Conservation (phyloP, 2,888 invertebrate genomes). For the Caenorhabditis sp. region DNA sequence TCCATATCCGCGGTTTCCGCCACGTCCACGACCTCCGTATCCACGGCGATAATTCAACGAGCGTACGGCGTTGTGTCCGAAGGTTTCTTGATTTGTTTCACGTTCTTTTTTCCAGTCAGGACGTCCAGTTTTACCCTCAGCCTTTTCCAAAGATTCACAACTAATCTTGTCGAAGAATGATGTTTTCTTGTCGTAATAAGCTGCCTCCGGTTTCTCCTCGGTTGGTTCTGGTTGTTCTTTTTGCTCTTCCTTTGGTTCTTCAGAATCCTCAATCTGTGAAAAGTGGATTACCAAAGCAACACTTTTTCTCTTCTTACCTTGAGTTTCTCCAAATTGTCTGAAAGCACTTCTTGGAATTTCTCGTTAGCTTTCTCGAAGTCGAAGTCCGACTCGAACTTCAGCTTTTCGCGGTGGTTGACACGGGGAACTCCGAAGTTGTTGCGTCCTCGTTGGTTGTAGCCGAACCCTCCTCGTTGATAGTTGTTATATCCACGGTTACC, state of each 20-base stretch:
- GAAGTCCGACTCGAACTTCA: slow-evolving; percentile 78
- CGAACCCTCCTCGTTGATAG: slow-evolving; percentile 44
- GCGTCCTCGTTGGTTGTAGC: slow-evolving; percentile 36
- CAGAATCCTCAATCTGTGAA: slow-evolving; percentile 17
- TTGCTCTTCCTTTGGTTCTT: not conserved
- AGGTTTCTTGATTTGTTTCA: slow-evolving; percentile 69
- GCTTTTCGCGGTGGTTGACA: slow-evolving; percentile 55
- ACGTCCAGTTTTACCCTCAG: slow-evolving; percentile 64
- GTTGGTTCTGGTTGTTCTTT: slow-evolving; percentile 1
- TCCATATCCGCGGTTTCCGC: slow-evolving; percentile 45
- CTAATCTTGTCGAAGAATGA: slow-evolving; percentile 99
- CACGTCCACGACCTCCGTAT: slow-evolving; percentile 48
- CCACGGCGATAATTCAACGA: slow-evolving; percentile 58
- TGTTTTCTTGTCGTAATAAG: slow-evolving; percentile 91
- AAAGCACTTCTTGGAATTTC: slow-evolving; percentile 80
- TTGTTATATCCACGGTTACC: slow-evolving; percentile 29
- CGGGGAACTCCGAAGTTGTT: slow-evolving; percentile 47
- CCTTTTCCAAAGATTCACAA: slow-evolving; percentile 81
- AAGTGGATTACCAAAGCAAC: too few relatives aligned
- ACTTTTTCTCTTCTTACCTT: not conserved
- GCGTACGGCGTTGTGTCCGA: slow-evolving; percentile 67
- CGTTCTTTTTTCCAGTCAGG: slow-evolving; percentile 70
- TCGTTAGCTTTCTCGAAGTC: slow-evolving; percentile 98
- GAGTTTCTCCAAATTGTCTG: slow-evolving; percentile 48
- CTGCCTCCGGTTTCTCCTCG: slow-evolving; percentile 63